phyloP scores from a whole-genome alignment of 2,113 vertebrate genomes.

The Poeciliopsis turrubarensis region DNA sequence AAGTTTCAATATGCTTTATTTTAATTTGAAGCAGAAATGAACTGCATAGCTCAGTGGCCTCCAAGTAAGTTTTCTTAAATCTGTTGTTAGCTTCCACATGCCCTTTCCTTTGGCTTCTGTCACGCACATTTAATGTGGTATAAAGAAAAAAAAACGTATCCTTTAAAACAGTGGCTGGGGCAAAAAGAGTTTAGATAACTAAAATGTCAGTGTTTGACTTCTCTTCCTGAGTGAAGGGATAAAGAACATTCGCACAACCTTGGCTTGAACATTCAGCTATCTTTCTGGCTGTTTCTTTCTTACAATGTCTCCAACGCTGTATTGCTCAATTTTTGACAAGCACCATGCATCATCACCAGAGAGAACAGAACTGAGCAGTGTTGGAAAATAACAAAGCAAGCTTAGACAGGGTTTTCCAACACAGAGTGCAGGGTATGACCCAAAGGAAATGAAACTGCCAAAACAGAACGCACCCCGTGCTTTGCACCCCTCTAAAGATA shows the following conservation, averaged over 20 bases:
- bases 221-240: constrained; percentile 16
- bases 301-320: constrained; percentile 1
- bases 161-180: constrained; percentile 26
- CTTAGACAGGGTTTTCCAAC: constrained; percentile 34
- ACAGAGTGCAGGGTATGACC: constrained; percentile 32
- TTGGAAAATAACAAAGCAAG: constrained; percentile 45
- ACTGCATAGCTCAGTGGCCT: constrained; percentile 9
- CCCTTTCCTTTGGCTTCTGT: constrained; percentile 30
- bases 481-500: background rate
- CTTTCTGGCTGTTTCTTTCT: constrained; percentile 23
- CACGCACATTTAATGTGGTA: constrained; percentile 44
- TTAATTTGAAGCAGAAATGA: constrained; percentile 4
- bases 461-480: constrained; percentile 21
- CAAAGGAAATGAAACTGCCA: constrained; percentile 45
- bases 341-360: constrained; percentile 61
- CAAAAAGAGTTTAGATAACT: constrained; percentile 36
- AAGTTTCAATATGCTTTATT: constrained; percentile 22
- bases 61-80: constrained; percentile 36
- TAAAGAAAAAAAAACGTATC: constrained; percentile 11
- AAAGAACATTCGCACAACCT: constrained; percentile 30
- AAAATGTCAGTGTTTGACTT: constrained; percentile 45
- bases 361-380: constrained; percentile 12
- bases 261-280: constrained; percentile 37
- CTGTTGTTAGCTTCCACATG: constrained; percentile 51
- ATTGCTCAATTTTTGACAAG: constrained; percentile 62